Percentiles rank a stretch among this genome's conserved stretches.
Conservation (phyloP, 2,113 vertebrate genomes). For the Acrocephalus kingi region DNA sequence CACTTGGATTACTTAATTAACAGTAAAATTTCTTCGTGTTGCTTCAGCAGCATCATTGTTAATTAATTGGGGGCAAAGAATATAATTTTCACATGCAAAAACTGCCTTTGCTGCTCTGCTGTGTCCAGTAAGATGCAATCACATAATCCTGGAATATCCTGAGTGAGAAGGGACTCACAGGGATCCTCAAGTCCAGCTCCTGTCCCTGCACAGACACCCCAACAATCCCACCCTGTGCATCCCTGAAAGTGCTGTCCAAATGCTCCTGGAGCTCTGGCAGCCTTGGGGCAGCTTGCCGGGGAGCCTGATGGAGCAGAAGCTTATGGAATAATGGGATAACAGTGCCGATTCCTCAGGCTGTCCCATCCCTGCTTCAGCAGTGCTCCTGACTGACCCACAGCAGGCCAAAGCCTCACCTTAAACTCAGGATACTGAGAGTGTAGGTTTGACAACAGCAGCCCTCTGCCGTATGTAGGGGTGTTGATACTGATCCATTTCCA, state of each 20-base stretch:
- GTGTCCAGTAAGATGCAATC: fast-evolving
- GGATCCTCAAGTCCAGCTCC: fast-evolving
- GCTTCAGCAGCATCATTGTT: background rate
- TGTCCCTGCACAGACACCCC: background rate
- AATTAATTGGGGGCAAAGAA: background rate
- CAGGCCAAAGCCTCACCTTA: background rate
- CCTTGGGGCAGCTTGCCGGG: background rate
- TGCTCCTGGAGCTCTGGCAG: background rate
- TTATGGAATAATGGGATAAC: fast-evolving
- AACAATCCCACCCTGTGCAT: background rate
- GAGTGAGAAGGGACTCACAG: background rate
- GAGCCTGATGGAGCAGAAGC: background rate
- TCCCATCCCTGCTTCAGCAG: background rate
- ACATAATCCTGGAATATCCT: background rate
- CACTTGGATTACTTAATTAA: background rate
- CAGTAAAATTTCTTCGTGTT: background rate
- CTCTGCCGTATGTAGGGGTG: fast-evolving
- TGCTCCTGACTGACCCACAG: background rate
- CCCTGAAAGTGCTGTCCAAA: background rate
- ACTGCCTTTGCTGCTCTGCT: background rate
- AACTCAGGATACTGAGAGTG: background rate
- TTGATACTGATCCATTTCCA: background rate
- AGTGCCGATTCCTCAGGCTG: background rate
- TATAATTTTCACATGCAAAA: background rate
- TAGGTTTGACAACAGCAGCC: background rate